A percentile compares a stretch with the other conserved stretches of the same genome.
These are phyloP conservation scores for Eulacestoma nigropectus DNA, from an alignment of 2,113 vertebrate genomes.

Conservation along the genomic window DNA sequence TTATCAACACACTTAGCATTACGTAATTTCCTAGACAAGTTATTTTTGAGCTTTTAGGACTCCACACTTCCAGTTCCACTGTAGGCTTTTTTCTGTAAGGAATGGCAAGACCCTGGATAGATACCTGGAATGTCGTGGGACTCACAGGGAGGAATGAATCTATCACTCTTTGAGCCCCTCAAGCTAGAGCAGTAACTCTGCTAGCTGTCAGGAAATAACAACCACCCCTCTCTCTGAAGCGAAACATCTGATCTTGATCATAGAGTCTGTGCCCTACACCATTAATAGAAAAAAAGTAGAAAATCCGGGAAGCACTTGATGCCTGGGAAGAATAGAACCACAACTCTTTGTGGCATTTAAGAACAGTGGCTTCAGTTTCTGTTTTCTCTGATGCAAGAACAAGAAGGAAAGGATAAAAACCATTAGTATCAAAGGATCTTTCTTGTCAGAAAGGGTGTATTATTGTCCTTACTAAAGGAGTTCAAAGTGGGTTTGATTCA, in stretches of 20 bases:
- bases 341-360: background rate
- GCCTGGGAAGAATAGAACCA: background rate
- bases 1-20: background rate
- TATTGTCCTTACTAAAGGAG: background rate
- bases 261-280: background rate
- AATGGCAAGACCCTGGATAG: background rate
- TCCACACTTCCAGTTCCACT: accelerated
- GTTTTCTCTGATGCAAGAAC: background rate
- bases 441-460: background rate
- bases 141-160: background rate
- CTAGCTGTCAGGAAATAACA: background rate
- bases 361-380: background rate
- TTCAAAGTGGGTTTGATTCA: background rate
- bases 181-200: background rate
- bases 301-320: background rate
- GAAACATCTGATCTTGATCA: background rate
- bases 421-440: background rate
- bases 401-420: background rate
- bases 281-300: background rate
- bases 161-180: background rate
- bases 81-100: background rate
- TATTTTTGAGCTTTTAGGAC: background rate
- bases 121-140: background rate
- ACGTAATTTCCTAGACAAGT: background rate
- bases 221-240: background rate